Base-by-base conservation (phyloP, 2,797 vertebrate species). In the Chelonia mydas region DNA sequence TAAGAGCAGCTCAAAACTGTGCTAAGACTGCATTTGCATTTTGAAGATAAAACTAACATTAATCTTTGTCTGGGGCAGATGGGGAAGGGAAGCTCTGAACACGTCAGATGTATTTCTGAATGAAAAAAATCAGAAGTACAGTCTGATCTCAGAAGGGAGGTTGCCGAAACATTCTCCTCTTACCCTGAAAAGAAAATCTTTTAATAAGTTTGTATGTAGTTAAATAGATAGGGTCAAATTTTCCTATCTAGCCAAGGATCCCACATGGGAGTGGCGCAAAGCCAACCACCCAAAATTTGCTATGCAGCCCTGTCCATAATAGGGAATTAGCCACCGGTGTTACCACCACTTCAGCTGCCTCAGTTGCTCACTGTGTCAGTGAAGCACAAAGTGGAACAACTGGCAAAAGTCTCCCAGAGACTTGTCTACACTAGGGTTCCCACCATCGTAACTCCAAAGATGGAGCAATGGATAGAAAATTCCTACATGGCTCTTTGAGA, bases 61-160 rank as follows among this genome's bases (percentile, higher is more conserved):
- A 96, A 95, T 89, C 80, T 88, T 88, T 27, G 13, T 76, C 90
- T 89, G 90, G 94, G 21, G 53, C 61, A 91, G 23, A 19, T 27
- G 31, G 50, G 47, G 92, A 91, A 87, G 78, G 74, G 68, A 87
- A 33, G 37, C 55, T 77, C 83, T 76, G 61, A 96, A 91, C 93
- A 82, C 2, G 47, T 54, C 91, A 83, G 89, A 95, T n/a, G n/a
- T 5, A 59, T 59, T 93, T 85, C 27, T 87, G 10, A 31, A 82
- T 53, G 81, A 31, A 45, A 93, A 53, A 53, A 19, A 88, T 85
- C 90, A 88, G 28, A 88, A 90, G 41, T 57, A 85, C 65, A 68
- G 91, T 93, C 81, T 72, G 50, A 68, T 87, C 91, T 86, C 84
- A 97, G 91, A 97, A 98, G 93, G 74, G 59, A 95, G 93, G 87